These are phyloP conservation scores for Threskiornis aethiopicus DNA, from an alignment of 2,797 vertebrate genomes.

Conservation along the genomic window DNA sequence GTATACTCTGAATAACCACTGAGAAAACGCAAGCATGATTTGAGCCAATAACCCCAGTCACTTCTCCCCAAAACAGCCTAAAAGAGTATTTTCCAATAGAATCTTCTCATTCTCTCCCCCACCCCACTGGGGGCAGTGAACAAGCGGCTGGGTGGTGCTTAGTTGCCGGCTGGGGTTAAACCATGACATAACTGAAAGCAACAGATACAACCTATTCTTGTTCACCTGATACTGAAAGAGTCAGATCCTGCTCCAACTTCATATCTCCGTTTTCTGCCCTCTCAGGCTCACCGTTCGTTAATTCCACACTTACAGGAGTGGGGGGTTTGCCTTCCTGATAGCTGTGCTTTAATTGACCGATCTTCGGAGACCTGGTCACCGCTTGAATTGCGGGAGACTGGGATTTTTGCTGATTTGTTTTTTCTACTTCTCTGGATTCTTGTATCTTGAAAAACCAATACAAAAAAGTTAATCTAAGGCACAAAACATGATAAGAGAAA, in stretches of 20 bases:
- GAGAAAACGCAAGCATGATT: background rate
- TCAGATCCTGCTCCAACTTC: conserved; percentile 2
- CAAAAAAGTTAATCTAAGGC: background rate
- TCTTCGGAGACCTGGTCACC: conserved; percentile 75
- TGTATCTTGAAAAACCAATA: conserved; percentile 78
- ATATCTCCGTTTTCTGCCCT: conserved; percentile 25
- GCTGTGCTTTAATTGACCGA: conserved; percentile 40
- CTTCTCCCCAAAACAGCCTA: background rate
- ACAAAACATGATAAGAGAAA: background rate
- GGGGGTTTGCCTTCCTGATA: conserved; percentile 45
- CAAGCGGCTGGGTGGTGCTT: too few species aligned
- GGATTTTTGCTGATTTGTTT: conserved; percentile 76
- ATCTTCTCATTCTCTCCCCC: background rate
- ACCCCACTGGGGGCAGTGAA: too few species aligned
- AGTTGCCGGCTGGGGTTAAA: too few species aligned
- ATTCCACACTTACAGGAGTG: background rate
- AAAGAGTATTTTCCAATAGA: background rate
- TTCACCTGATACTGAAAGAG: conserved; percentile 46
- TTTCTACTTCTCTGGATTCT: conserved; percentile 88
- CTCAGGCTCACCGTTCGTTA: conserved; percentile 68
- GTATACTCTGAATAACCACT: background rate
- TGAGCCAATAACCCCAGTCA: background rate
- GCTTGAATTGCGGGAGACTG: conserved; percentile 78
- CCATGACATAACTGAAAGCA: background rate
- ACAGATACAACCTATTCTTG: background rate